phyloP scores from a whole-genome alignment of 2,888 invertebrate genomes.

The Hetaerina titia region DNA sequence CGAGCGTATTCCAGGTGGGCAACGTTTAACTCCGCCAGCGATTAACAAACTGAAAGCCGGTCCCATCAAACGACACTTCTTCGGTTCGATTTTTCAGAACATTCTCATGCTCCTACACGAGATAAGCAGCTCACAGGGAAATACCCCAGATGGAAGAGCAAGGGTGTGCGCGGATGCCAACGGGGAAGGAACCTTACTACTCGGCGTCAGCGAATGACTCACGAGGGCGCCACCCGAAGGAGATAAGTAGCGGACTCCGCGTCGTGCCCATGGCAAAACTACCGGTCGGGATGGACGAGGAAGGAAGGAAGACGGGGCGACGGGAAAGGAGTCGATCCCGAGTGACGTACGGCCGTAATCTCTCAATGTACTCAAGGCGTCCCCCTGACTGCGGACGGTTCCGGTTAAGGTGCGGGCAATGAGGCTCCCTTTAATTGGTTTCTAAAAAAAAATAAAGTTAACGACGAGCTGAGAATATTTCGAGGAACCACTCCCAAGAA shows the following conservation, averaged over 20 bases:
- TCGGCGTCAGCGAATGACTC: not conserved
- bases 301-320: not conserved
- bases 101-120: not conserved
- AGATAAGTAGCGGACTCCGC: not conserved
- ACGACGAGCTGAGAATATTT: not conserved
- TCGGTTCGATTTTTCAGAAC: not conserved
- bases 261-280: not conserved
- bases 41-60: not conserved
- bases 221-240: not conserved
- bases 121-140: not conserved
- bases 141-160: not conserved
- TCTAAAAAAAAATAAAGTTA: not conserved
- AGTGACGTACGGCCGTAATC: not conserved
- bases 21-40: not conserved
- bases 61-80: not conserved
- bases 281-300: not conserved
- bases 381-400: not conserved
- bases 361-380: not conserved
- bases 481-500: not conserved
- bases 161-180: not conserved
- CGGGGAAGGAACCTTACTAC: not conserved
- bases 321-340: not conserved
- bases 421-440: not conserved
- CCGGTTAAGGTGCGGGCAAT: not conserved
- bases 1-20: too few species aligned